Evolutionary conservation across 1,140 invertebrate genomes (phyloP), one percentile per base, ranked within the genome.

Genomic region (Diorhabda elongata): DNA sequence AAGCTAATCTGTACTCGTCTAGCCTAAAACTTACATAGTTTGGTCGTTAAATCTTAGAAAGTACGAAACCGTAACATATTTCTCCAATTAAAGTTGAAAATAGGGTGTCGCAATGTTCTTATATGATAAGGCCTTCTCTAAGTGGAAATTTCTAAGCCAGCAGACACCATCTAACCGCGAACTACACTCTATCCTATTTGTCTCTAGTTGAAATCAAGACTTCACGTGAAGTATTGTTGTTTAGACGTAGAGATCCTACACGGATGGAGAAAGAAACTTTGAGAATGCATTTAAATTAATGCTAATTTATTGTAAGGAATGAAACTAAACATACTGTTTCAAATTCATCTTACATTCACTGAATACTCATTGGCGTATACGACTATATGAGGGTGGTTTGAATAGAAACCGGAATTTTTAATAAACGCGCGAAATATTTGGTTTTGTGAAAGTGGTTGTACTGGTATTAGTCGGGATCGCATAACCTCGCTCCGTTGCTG

Each of bases 41-140:
- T 52, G n/a, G 6, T 52, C 2, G 6, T 52, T 52, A n/a, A 52
- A 52, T 52, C n/a, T 52, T 6, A 52, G 47, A 52, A 52, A 52
- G 47, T 52, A n/a, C 47, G 47, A 6, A n/a, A 52, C 47, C 47
- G 47, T 52, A 52, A 52, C 47, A 52, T 52, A 52, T 4, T 52
- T 52, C 47, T 52, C 47, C 47, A 52, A 52, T 52, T 52, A 52
- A 52, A 52, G 47, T n/a, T 52, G 47, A 52, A 52, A 52, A 52
- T 52, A 8, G 47, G 4, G 47, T 52, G 47, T 52, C 47, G n/a
- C 47, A 4, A 4, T n/a, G 6, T 52, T 52, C 47, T 52, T 52
- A 52, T 8, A 8, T 52, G 47, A 52, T 52, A 52, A 52, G 47
- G n/a, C 47, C 47, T 26, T n/a, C 47, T 8, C 47, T 8, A 6